A percentile compares a stretch with the other conserved stretches of the same genome.
These are phyloP conservation scores for Stenchaetothrips biformis DNA, from an alignment of 2,888 invertebrate species.

Conservation along the genomic window DNA sequence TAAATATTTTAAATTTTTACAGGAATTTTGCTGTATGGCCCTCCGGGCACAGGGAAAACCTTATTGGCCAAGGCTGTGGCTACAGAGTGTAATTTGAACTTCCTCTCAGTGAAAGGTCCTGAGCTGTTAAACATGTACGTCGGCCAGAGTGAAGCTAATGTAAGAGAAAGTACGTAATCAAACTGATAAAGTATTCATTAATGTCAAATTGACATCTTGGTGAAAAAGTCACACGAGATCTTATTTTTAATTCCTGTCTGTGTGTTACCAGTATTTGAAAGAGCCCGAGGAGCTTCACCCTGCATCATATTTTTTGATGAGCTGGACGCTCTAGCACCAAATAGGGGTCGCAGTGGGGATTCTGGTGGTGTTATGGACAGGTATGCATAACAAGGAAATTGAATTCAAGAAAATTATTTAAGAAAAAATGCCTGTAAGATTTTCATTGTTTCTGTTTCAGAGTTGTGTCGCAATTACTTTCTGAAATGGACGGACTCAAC, in stretches of 20 bases:
- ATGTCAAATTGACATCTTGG: neutral
- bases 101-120: constrained; percentile 94
- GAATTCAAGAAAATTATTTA: neutral
- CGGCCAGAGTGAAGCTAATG: constrained; percentile 97
- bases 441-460: constrained; percentile 42
- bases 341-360: constrained; percentile 88
- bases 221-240: neutral
- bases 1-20: constrained; percentile 19
- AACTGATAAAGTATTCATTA: constrained; percentile 46
- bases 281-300: constrained; percentile 83
- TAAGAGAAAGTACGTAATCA: constrained; percentile 70
- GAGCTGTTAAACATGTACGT: constrained; percentile 98
- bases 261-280: constrained; percentile 67
- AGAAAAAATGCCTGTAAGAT: neutral
- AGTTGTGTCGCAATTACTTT: constrained; percentile 91
- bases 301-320: constrained; percentile 98
- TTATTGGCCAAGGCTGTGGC: constrained; percentile 95
- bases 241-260: neutral
- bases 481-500: constrained; percentile 89
- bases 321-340: constrained; percentile 92
- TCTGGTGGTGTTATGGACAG: constrained; percentile 97
- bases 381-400: constrained; percentile 41
- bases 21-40: constrained; percentile 80
- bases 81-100: constrained; percentile 90
- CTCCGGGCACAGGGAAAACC: constrained; percentile 93